phyloP scores from a whole-genome alignment of 2,113 vertebrate species.

The Heteronetta atricapilla region DNA sequence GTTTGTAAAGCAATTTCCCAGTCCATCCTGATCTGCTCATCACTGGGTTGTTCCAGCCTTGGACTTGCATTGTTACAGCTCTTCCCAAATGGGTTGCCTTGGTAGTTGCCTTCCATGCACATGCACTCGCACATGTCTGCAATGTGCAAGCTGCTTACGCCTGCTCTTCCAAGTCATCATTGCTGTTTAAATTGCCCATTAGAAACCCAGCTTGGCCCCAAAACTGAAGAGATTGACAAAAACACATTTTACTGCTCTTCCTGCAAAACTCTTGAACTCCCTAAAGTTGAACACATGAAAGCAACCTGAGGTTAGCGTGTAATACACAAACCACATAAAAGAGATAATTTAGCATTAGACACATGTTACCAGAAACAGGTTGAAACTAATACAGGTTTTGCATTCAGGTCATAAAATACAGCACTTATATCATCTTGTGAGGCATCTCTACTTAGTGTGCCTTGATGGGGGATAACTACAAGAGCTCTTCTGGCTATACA shows the following conservation, averaged over 20 bases:
- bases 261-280: slow-evolving; percentile 55
- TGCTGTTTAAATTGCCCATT: not conserved
- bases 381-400: slow-evolving; percentile 52
- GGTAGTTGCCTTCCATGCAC: not conserved
- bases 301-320: slow-evolving; percentile 10
- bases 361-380: slow-evolving; percentile 35
- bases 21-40: not conserved
- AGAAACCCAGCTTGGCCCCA: slow-evolving; percentile 17
- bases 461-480: not conserved
- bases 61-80: not conserved
- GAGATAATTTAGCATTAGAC: slow-evolving; percentile 43
- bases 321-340: slow-evolving; percentile 60
- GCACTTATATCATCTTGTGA: not conserved
- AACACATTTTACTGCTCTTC: slow-evolving; percentile 16
- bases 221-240: slow-evolving; percentile 35
- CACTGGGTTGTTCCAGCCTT: not conserved
- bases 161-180: slow-evolving; percentile 5
- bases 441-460: not conserved
- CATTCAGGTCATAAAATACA: slow-evolving; percentile 33
- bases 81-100: not conserved
- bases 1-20: not conserved
- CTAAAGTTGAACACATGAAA: slow-evolving; percentile 49
- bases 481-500: not conserved
- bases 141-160: not conserved
- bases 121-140: not conserved